phyloP scores from a whole-genome alignment of 2,888 invertebrate species.

The Polydrusus pterygomalis region DNA sequence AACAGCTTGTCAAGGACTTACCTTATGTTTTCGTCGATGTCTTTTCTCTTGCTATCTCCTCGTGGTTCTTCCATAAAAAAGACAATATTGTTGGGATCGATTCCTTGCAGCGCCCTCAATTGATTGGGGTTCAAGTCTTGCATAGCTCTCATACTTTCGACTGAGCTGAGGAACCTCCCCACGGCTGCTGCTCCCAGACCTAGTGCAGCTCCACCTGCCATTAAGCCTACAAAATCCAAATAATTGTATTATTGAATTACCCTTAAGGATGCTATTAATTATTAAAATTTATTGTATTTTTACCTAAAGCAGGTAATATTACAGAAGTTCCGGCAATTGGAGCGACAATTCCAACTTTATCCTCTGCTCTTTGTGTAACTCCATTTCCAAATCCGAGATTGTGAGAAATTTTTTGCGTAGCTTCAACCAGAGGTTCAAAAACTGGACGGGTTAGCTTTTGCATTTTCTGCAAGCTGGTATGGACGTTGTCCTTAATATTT shows the following conservation, averaged over 20 bases:
- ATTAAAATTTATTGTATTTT: background rate
- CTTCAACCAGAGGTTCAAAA: slow-evolving; percentile 84
- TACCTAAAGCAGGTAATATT: slow-evolving; percentile 81
- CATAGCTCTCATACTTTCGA: slow-evolving; percentile 66
- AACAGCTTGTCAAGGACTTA: background rate
- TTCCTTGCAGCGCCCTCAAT: slow-evolving; percentile 63
- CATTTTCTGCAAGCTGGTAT: slow-evolving; percentile 81
- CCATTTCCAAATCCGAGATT: slow-evolving; percentile 73
- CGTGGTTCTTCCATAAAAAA: slow-evolving; percentile 66
- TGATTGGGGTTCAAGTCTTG: slow-evolving; percentile 62
- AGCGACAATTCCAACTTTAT: slow-evolving; percentile 79
- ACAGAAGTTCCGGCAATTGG: slow-evolving; percentile 77
- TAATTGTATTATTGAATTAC: background rate
- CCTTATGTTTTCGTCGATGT: slow-evolving; percentile 58
- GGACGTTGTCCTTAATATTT: slow-evolving; percentile 82
- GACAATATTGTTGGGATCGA: slow-evolving; percentile 65
- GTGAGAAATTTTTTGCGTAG: slow-evolving; percentile 85
- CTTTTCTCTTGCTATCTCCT: slow-evolving; percentile 15
- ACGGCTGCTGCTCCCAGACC: slow-evolving; percentile 87
- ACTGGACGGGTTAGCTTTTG: slow-evolving; percentile 81
- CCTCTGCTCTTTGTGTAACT: slow-evolving; percentile 71
- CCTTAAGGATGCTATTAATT: too few relatives aligned
- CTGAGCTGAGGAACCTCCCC: slow-evolving; percentile 77
- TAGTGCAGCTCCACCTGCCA: slow-evolving; percentile 88
- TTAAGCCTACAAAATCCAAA: slow-evolving; percentile 72